Conservation (phyloP, 2,888 invertebrate species). For the Neria commutata region DNA sequence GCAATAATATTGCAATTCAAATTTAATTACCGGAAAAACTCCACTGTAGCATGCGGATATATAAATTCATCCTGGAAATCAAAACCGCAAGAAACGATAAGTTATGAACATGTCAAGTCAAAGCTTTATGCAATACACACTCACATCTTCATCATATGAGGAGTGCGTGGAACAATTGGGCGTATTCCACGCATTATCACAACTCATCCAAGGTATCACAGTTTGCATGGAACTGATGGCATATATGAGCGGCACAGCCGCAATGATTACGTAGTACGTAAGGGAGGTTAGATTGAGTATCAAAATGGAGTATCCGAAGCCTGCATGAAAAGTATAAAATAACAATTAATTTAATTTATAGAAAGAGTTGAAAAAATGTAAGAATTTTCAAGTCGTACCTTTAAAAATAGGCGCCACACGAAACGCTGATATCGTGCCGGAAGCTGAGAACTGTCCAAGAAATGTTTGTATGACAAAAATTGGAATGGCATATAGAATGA, state of each 20-base stretch:
- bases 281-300: conserved; percentile 81
- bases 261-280: conserved; percentile 82
- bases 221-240: conserved; percentile 72
- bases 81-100: neutral
- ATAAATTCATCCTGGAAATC: conserved; percentile 34
- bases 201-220: conserved; percentile 79
- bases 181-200: conserved; percentile 83
- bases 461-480: conserved; percentile 87
- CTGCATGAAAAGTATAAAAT: conserved; percentile 30
- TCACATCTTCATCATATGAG: conserved; percentile 44
- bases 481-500: conserved; percentile 67
- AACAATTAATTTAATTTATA: neutral
- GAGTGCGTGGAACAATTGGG: conserved; percentile 49
- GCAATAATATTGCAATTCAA: neutral
- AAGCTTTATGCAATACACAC: conserved; percentile 5
- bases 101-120: neutral
- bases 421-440: conserved; percentile 82
- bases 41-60: conserved; percentile 52
- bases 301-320: conserved; percentile 72
- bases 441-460: conserved; percentile 83
- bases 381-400: conserved; percentile 68
- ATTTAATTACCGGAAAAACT: conserved; percentile 56
- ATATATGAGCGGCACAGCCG: conserved; percentile 84
- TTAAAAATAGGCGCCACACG: conserved; percentile 84
- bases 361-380: neutral